Percentiles rank a stretch among this genome's conserved stretches.
These are phyloP conservation scores for Bubalus kerabau DNA, from an alignment of 2,113 vertebrate genomes.

Conservation along the genomic window DNA sequence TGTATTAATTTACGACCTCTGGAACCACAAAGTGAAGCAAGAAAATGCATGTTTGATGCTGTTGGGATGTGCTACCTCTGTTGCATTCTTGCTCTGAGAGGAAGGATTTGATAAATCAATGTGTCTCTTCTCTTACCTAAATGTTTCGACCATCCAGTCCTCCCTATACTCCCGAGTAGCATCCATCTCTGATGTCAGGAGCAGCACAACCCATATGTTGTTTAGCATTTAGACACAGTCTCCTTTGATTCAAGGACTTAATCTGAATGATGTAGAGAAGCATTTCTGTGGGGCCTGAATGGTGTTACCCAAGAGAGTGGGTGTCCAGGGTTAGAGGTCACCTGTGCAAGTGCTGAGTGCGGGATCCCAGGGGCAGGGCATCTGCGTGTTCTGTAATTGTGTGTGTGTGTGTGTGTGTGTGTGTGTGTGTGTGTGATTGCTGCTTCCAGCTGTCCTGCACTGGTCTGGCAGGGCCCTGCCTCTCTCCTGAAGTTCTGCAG, in stretches of 20 bases:
- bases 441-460: not conserved
- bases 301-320: no score
- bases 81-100: not conserved
- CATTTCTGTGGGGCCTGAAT: not conserved
- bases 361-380: not conserved
- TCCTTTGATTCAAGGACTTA: not conserved
- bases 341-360: not conserved
- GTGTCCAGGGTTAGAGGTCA: not conserved
- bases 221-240: not conserved
- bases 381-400: not conserved
- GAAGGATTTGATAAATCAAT: not conserved
- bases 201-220: not conserved
- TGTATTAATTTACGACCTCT: not conserved
- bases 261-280: not conserved
- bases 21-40: not conserved
- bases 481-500: not conserved
- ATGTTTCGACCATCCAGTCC: not conserved
- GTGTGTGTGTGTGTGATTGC: not conserved
- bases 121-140: not conserved
- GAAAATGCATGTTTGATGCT: not conserved
- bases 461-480: not conserved
- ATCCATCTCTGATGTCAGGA: not conserved
- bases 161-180: not conserved
- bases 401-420: no score
- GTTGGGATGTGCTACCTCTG: fast-evolving